These are phyloP conservation scores for Drosophila prosaltans DNA, from an alignment of 1,140 invertebrate species.

Conservation along the genomic window DNA sequence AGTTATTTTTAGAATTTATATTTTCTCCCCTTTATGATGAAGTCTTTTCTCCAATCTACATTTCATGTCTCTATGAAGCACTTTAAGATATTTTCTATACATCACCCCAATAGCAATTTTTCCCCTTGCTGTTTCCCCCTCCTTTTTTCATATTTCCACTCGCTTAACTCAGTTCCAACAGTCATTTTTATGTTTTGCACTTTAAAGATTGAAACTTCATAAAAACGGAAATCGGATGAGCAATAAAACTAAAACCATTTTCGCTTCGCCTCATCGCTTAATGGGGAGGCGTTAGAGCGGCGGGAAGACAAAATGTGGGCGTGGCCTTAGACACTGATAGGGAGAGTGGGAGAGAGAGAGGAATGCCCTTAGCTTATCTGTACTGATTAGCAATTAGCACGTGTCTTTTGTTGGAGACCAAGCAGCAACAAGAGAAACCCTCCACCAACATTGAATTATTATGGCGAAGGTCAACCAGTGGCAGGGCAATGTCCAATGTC, in stretches of 20 bases:
- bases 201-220: constrained; percentile 35
- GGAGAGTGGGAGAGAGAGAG: background rate
- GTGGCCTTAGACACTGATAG: background rate
- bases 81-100: no score
- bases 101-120: background rate
- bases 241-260: constrained; percentile 70
- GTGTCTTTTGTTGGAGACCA: constrained; percentile 50
- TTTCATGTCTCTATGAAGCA: no score
- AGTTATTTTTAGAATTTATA: background rate
- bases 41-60: no score
- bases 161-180: background rate
- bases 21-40: no score
- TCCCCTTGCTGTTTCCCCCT: background rate
- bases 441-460: constrained; percentile 65
- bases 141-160: background rate
- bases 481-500: constrained; percentile 33
- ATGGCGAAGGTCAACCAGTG: constrained; percentile 63
- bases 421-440: constrained; percentile 16
- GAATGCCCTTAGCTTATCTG: constrained; percentile 53
- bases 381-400: constrained; percentile 74
- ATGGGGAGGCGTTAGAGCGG: constrained; percentile 29
- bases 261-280: constrained; percentile 54
- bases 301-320: constrained; percentile 2
- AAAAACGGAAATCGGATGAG: constrained; percentile 9
- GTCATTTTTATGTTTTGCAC: constrained; percentile 11